phyloP scores from a whole-genome alignment of 1,140 invertebrate genomes.

The Caenorhabditis elegans region DNA sequence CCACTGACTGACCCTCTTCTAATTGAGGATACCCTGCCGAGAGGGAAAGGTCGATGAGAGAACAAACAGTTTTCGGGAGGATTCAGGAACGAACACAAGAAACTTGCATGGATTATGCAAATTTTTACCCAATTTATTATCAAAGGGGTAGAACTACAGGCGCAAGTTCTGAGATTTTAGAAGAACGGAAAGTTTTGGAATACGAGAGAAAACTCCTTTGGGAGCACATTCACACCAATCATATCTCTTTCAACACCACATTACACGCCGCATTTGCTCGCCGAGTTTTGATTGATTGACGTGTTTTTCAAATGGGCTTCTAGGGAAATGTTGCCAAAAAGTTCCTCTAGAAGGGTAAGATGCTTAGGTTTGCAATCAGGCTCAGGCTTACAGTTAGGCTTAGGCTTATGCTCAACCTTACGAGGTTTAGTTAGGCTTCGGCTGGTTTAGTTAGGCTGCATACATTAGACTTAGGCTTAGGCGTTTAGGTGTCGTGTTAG shows the following conservation, averaged over 20 bases:
- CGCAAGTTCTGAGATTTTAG: background rate
- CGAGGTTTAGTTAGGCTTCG: too few relatives aligned
- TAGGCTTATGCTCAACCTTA: too few relatives aligned
- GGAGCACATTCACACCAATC: slow-evolving; percentile 26
- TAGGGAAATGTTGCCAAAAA: background rate
- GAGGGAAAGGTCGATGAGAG: slow-evolving; percentile 1
- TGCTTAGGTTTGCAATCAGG: too few relatives aligned
- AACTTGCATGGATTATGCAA: background rate
- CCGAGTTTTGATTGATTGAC: slow-evolving; percentile 9
- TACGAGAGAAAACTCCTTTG: background rate
- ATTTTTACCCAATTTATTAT: background rate
- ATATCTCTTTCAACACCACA: slow-evolving; percentile 27
- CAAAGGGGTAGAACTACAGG: background rate
- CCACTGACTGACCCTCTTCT: background rate
- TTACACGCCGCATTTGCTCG: slow-evolving; percentile 16
- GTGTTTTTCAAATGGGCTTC: slow-evolving; percentile 5
- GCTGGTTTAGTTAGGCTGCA: too few relatives aligned
- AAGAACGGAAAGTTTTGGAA: background rate
- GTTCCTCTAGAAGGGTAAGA: too few relatives aligned
- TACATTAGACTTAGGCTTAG: too few relatives aligned
- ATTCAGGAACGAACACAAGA: background rate
- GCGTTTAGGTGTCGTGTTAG: too few relatives aligned
- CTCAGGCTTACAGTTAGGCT: too few relatives aligned
- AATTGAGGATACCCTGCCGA: slow-evolving; percentile 14
- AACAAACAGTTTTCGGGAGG: background rate